Evolutionary conservation across 1,140 invertebrate species (phyloP).

Genomic region (Micrasema longulum): DNA sequence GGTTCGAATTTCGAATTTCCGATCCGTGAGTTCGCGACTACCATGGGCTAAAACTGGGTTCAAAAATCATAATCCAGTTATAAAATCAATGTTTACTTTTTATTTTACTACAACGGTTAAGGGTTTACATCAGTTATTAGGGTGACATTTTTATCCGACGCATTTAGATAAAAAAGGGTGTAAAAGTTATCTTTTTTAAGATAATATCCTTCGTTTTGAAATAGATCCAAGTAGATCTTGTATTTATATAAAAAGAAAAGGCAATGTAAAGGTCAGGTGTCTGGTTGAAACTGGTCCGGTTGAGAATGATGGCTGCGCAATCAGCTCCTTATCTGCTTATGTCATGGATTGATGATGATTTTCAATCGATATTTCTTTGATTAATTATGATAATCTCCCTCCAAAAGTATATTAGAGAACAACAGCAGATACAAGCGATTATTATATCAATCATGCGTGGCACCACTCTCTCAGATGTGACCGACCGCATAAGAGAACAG

Average conservation of each 20-base stretch:
- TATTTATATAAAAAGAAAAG: too few relatives aligned
- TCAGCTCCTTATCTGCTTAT: slow-evolving; percentile 17
- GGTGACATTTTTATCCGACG: too few relatives aligned
- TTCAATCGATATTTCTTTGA: slow-evolving; percentile 35
- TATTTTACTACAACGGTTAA: too few relatives aligned
- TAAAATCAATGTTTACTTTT: too few relatives aligned
- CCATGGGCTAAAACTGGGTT: too few relatives aligned
- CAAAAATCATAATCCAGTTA: too few relatives aligned
- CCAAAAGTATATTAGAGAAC: slow-evolving; percentile 33
- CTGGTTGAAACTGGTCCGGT: too few relatives aligned
- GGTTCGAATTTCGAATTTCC: too few relatives aligned
- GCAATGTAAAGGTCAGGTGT: too few relatives aligned
- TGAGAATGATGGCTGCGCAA: background rate
- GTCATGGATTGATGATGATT: slow-evolving; percentile 34
- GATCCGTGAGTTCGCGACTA: too few relatives aligned
- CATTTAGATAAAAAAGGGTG: background rate
- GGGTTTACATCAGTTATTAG: too few relatives aligned
- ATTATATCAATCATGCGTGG: slow-evolving; percentile 41
- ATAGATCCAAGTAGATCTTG: too few relatives aligned
- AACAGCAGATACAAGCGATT: slow-evolving; percentile 33
- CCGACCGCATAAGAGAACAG: background rate
- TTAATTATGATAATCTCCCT: slow-evolving; percentile 39
- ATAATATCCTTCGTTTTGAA: background rate
- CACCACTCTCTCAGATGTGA: slow-evolving; percentile 12
- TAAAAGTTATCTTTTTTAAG: background rate